These are phyloP conservation scores for Nyleta sp. DNA, from an alignment of 2,888 invertebrate genomes.

Conservation along the genomic window DNA sequence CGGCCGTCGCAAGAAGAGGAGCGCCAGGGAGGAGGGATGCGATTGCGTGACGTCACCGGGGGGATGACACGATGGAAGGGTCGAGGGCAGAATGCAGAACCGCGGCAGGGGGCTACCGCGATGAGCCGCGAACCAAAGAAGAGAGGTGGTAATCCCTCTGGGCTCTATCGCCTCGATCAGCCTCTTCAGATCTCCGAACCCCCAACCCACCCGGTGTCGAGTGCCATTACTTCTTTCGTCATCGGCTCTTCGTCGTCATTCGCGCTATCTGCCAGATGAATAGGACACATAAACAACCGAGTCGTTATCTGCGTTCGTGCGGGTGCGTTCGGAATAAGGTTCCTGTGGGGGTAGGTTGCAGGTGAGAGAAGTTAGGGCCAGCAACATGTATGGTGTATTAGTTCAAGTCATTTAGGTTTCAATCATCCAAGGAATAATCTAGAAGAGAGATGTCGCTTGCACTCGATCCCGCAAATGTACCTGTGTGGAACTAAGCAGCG, in stretches of 20 bases:
- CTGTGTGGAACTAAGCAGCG: no score
- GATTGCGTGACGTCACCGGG: constrained; percentile 66
- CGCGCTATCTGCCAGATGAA: constrained; percentile 43
- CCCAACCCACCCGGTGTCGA: constrained; percentile 71
- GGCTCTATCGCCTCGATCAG: constrained; percentile 70
- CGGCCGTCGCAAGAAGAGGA: constrained; percentile 69
- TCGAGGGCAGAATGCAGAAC: constrained; percentile 66
- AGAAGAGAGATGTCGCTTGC: no score
- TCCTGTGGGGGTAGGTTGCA: no score
- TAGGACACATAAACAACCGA: constrained; percentile 50
- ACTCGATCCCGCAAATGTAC: no score
- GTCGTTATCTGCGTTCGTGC: not conserved
- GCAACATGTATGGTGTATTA: no score
- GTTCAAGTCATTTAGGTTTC: no score
- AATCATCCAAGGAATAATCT: no score
- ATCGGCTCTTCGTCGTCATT: constrained; percentile 53
- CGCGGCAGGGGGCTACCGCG: constrained; percentile 50
- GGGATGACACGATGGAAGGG: constrained; percentile 69
- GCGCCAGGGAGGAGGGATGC: constrained; percentile 68
- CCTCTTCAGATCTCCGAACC: constrained; percentile 70
- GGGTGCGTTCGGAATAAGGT: no score
- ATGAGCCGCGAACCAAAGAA: constrained; percentile 63
- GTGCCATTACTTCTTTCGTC: constrained; percentile 67
- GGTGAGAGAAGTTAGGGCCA: no score
- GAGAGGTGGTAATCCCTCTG: constrained; percentile 75